A percentile compares a stretch with the other conserved stretches of the same genome.
These are phyloP conservation scores for Drosophila anomalata DNA, from an alignment of 2,888 invertebrate species.

Conservation along the genomic window DNA sequence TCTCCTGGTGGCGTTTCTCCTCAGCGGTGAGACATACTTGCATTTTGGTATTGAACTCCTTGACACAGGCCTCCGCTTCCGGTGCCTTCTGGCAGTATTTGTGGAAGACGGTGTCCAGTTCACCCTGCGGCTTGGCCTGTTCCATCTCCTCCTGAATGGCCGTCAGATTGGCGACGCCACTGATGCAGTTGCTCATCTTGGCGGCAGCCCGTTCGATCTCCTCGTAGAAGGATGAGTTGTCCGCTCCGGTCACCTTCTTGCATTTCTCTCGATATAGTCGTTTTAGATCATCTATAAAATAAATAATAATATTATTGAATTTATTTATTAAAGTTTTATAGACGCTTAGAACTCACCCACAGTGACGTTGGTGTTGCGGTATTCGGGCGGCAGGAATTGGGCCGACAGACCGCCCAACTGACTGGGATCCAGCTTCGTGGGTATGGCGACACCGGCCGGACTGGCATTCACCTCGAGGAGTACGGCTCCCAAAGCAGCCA, in stretches of 20 bases:
- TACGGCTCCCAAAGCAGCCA: slow-evolving; percentile 57
- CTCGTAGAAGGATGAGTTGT: slow-evolving; percentile 85
- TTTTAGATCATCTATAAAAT: slow-evolving; percentile 84
- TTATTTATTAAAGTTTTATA: too few relatives aligned
- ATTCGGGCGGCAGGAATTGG: slow-evolving; percentile 78
- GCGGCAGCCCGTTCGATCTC: slow-evolving; percentile 84
- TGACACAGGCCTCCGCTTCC: slow-evolving; percentile 85
- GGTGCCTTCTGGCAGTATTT: slow-evolving; percentile 88
- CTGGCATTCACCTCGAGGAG: slow-evolving; percentile 59
- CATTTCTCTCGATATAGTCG: slow-evolving; percentile 88
- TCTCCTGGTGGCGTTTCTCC: slow-evolving; percentile 87
- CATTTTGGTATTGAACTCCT: slow-evolving; percentile 85
- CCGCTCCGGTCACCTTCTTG: slow-evolving; percentile 85
- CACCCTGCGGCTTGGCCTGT: slow-evolving; percentile 87
- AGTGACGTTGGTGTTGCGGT: slow-evolving; percentile 75
- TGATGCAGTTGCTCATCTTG: slow-evolving; percentile 85
- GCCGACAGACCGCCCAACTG: slow-evolving; percentile 72
- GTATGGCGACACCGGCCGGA: slow-evolving; percentile 30
- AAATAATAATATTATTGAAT: too few relatives aligned
- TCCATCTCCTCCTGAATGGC: slow-evolving; percentile 88
- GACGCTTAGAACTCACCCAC: slow-evolving; percentile 56
- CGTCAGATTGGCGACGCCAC: slow-evolving; percentile 86
- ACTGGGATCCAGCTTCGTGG: slow-evolving; percentile 31
- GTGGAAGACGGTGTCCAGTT: slow-evolving; percentile 88
- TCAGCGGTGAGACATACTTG: slow-evolving; percentile 87